A percentile compares a stretch with the other conserved stretches of the same genome.
Evolutionary conservation across 2,113 vertebrate species (phyloP).

Genomic region (Leuciscus idus): DNA sequence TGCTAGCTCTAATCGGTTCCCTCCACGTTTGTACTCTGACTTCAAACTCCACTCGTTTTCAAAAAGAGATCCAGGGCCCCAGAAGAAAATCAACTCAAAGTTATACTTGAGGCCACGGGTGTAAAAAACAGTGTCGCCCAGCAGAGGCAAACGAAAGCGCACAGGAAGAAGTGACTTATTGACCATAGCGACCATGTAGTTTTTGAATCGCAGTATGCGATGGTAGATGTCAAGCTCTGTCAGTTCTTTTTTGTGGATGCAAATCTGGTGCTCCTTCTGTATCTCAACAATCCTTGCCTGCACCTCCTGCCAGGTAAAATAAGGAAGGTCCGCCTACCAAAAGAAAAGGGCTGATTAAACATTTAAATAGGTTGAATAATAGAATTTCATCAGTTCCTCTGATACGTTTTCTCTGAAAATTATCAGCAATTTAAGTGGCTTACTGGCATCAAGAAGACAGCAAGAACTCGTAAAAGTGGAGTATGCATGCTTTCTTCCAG

Average conservation of each 20-base stretch:
- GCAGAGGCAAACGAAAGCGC: conserved; percentile 84
- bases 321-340: conserved; percentile 88
- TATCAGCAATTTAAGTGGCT: neutral
- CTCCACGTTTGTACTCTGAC: conserved; percentile 90
- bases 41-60: conserved; percentile 98
- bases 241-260: conserved; percentile 97
- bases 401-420: neutral
- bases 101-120: conserved; percentile 98
- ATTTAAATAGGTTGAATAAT: neutral
- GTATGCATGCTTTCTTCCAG: neutral
- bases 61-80: conserved; percentile 94
- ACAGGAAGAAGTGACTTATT: conserved; percentile 97
- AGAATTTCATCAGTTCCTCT: neutral
- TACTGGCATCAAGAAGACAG: neutral
- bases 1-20: conserved; percentile 90
- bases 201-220: conserved; percentile 97
- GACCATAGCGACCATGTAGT: conserved; percentile 99
- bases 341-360: neutral
- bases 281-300: conserved; percentile 96
- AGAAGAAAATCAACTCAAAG: conserved; percentile 98
- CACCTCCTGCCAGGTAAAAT: conserved; percentile 97
- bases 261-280: conserved; percentile 99
- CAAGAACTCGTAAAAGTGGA: neutral
- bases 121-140: conserved; percentile 90
- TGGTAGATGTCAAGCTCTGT: conserved; percentile 95